These are phyloP conservation scores for Sander lucioperca DNA, from an alignment of 2,113 vertebrate species.

Conservation along the genomic window DNA sequence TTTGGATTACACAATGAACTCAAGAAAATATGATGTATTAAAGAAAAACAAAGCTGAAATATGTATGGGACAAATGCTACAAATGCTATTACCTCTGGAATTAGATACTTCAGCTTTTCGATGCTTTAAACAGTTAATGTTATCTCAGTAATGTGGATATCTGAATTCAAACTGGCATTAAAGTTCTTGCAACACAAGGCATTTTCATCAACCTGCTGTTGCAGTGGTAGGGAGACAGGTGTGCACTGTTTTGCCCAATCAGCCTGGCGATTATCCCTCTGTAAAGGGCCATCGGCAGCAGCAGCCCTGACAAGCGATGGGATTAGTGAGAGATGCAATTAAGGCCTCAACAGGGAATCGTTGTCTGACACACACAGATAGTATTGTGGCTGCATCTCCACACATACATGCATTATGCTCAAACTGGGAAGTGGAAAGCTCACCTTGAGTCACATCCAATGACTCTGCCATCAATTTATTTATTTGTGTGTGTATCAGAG, in stretches of 20 bases:
- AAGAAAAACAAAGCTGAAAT: conserved; percentile 13
- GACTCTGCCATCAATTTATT: conserved; percentile 56
- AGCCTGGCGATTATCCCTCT: conserved; percentile 72
- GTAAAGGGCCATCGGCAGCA: conserved; percentile 62
- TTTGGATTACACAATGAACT: not conserved
- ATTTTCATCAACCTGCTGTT: conserved; percentile 54
- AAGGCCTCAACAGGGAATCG: conserved; percentile 72
- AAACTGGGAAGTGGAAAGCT: conserved; percentile 63
- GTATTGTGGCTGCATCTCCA: conserved; percentile 55
- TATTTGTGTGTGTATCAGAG: conserved; percentile 38
- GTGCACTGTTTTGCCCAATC: conserved; percentile 63
- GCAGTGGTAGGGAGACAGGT: conserved; percentile 66
- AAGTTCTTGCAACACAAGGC: conserved; percentile 40
- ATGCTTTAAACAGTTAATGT: conserved; percentile 25
- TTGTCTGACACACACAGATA: conserved; percentile 69
- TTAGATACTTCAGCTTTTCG: not conserved
- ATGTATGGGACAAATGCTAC: not conserved
- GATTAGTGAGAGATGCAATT: conserved; percentile 81
- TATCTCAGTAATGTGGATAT: conserved; percentile 12
- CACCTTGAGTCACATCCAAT: conserved; percentile 65
- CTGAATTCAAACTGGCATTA: conserved; percentile 46
- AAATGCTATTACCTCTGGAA: conserved; percentile 5
- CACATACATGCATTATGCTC: conserved; percentile 38
- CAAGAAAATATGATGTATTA: not conserved
- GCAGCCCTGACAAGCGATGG: conserved; percentile 63